A percentile compares a stretch with the other conserved stretches of the same genome.
Evolutionary conservation across 1,140 invertebrate genomes (phyloP).

Genomic region (Meteorus sp.): DNA sequence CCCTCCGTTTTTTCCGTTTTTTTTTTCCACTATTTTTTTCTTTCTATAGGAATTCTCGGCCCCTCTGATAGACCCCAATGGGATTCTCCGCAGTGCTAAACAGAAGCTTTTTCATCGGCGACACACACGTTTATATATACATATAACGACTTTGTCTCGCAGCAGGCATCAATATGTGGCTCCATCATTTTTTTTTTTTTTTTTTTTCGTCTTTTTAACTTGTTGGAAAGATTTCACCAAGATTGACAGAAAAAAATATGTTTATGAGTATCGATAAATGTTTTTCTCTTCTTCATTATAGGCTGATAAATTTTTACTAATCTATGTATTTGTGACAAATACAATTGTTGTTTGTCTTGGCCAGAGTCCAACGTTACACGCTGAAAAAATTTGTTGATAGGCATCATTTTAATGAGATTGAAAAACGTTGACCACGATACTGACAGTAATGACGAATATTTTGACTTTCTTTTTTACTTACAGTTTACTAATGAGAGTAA

Average conservation of each 20-base stretch:
- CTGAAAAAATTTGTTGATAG: too few relatives aligned
- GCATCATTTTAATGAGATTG: too few relatives aligned
- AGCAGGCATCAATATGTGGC: slow-evolving; percentile 10
- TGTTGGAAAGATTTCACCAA: neutral
- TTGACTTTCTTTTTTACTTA: too few relatives aligned
- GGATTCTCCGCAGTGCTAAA: slow-evolving; percentile 22
- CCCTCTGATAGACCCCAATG: slow-evolving; percentile 18
- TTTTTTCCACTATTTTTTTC: slow-evolving; percentile 37
- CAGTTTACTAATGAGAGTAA: too few relatives aligned
- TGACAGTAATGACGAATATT: too few relatives aligned
- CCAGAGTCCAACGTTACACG: too few relatives aligned
- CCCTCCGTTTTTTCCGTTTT: slow-evolving; percentile 18
- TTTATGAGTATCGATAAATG: neutral
- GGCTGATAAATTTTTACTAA: slow-evolving; percentile 13
- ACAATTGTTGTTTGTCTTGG: too few relatives aligned
- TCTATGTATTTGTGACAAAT: too few relatives aligned
- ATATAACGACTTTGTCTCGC: slow-evolving; percentile 25
- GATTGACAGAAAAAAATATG: too few relatives aligned
- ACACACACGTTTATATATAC: neutral
- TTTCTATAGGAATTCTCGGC: slow-evolving; percentile 27
- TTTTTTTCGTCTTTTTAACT: slow-evolving; percentile 5
- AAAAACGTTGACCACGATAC: too few relatives aligned
- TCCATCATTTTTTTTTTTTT: neutral
- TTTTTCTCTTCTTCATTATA: neutral
- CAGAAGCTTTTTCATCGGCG: slow-evolving; percentile 26